phyloP scores from a whole-genome alignment of 1,140 invertebrate genomes.

The Lasioglossum baleicum region DNA sequence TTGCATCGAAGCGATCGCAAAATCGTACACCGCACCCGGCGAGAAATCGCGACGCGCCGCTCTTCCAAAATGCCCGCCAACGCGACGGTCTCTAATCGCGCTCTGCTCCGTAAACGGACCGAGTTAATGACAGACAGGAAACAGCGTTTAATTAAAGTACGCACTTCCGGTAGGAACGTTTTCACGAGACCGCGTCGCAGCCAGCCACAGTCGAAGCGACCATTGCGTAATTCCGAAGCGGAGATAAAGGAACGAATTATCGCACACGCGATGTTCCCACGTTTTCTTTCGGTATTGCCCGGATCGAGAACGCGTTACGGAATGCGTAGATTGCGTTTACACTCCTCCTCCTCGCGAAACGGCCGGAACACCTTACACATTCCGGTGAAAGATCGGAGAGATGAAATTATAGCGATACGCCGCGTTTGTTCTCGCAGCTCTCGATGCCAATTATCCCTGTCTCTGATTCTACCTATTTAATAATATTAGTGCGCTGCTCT shows the following conservation, averaged over 20 bases:
- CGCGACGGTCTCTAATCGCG: constrained; percentile 47
- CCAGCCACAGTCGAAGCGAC: constrained; percentile 7
- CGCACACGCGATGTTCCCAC: constrained; percentile 23
- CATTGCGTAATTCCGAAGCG: constrained; percentile 52
- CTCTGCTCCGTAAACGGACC: constrained; percentile 52
- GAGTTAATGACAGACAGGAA: constrained; percentile 67
- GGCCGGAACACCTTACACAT: neutral
- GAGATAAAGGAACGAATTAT: constrained; percentile 35
- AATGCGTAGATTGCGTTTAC: neutral
- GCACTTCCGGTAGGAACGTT: constrained; percentile 68
- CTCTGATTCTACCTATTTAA: no score
- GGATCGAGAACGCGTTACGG: neutral
- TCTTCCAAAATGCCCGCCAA: constrained; percentile 23
- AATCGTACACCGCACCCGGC: no score
- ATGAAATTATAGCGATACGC: neutral
- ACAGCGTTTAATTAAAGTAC: constrained; percentile 69
- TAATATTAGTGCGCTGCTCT: no score
- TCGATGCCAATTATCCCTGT: no score
- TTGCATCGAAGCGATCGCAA: no score
- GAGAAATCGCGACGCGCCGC: neutral
- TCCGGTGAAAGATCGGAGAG: neutral
- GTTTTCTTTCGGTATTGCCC: constrained; percentile 6
- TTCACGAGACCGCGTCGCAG: constrained; percentile 55
- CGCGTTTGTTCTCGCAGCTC: no score
- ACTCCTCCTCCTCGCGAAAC: no score